These are phyloP conservation scores for Schizopygopsis pylzovi DNA, from an alignment of 2,797 vertebrate species.

Conservation along the genomic window DNA sequence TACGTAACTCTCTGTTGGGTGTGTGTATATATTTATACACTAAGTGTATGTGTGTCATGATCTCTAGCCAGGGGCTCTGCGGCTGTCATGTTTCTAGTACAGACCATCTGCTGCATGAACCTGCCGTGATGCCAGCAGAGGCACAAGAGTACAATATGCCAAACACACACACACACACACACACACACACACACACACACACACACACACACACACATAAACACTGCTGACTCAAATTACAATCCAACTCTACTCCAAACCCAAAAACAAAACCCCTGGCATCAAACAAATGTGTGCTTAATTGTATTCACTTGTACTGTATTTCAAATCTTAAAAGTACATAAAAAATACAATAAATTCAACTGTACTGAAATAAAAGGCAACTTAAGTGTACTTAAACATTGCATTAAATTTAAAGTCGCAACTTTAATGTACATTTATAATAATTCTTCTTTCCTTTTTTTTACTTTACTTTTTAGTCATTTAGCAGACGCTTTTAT, in stretches of 20 bases:
- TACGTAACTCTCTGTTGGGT: not conserved
- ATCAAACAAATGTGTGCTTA: not conserved
- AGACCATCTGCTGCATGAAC: conserved; percentile 76
- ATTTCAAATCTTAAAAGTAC: not conserved
- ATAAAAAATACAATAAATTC: not conserved
- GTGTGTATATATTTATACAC: not conserved
- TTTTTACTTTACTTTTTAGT: too few relatives aligned
- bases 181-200: not conserved
- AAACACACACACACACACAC: too few relatives aligned
- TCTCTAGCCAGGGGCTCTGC: conserved; percentile 70
- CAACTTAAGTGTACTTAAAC: not conserved
- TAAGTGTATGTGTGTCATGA: conserved; percentile 37
- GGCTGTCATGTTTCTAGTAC: conserved; percentile 68
- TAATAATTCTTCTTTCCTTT: not conserved
- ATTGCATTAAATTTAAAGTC: not conserved
- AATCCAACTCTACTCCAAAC: not conserved
- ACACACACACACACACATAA: not conserved
- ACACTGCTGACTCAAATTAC: not conserved
- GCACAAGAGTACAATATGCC: conserved; percentile 17
- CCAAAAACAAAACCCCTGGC: not conserved
- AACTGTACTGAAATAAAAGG: not conserved
- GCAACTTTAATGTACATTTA: not conserved
- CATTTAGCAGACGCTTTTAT: too few relatives aligned
- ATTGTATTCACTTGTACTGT: not conserved
- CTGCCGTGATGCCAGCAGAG: conserved; percentile 53